phyloP scores from a whole-genome alignment of 2,888 invertebrate species.

The Euzetes globulus region DNA sequence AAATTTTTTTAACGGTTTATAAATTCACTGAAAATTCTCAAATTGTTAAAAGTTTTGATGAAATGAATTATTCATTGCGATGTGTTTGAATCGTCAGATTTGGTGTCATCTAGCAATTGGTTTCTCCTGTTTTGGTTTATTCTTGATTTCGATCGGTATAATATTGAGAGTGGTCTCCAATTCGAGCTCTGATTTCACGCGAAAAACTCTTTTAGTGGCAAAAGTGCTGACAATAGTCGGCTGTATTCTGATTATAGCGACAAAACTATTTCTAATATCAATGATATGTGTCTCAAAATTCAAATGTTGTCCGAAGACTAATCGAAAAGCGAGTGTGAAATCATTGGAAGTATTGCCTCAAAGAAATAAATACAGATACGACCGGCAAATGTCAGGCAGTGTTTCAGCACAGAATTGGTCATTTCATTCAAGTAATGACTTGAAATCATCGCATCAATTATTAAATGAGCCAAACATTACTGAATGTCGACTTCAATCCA shows the following conservation, averaged over 20 bases:
- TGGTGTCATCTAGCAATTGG: constrained; percentile 18
- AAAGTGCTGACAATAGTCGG: neutral
- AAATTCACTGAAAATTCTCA: too few species aligned
- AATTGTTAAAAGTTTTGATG: neutral
- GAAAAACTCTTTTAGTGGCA: neutral
- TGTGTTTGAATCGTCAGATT: neutral
- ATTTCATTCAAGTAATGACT: neutral
- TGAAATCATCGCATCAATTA: constrained; percentile 3
- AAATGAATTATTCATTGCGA: neutral
- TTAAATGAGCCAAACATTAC: neutral
- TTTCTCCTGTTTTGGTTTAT: neutral
- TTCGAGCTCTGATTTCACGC: neutral
- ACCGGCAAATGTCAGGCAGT: constrained; percentile 1
- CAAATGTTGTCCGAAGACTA: neutral
- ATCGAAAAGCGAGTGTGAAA: neutral
- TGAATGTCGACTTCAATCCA: neutral
- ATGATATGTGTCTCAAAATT: constrained; percentile 2
- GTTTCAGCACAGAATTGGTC: constrained; percentile 7
- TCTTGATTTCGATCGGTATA: neutral
- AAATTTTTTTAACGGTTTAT: too few species aligned
- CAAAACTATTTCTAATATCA: neutral
- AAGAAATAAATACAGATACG: neutral
- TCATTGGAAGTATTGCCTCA: neutral
- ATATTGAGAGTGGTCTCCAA: neutral
- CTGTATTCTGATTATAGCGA: neutral